Percentiles rank a stretch among this genome's conserved stretches.
Evolutionary conservation across 2,888 invertebrate genomes (phyloP).

Genomic region (Sipha maydis): DNA sequence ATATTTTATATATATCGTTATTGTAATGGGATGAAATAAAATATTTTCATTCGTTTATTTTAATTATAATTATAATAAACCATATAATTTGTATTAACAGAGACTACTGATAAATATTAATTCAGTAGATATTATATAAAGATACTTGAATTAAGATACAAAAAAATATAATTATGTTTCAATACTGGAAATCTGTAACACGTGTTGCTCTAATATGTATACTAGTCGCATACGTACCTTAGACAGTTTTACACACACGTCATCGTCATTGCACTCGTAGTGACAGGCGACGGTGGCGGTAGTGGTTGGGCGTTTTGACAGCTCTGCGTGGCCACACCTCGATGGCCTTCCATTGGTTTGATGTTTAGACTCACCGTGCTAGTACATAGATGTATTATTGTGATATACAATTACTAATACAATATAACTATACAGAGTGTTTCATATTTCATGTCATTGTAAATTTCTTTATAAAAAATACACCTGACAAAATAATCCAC

Average conservation of each 20-base stretch:
- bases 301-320: constrained; percentile 54
- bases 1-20: too few species aligned
- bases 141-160: too few species aligned
- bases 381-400: neutral
- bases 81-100: too few species aligned
- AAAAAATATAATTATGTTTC: too few species aligned
- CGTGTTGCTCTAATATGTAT: neutral
- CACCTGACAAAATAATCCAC: neutral
- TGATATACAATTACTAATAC: neutral
- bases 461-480: neutral
- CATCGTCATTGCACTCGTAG: neutral
- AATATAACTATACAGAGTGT: neutral
- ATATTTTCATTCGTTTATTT: too few species aligned
- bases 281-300: constrained; percentile 6
- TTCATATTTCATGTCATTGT: neutral
- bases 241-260: neutral
- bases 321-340: constrained; percentile 56
- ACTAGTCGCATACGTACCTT: too few species aligned
- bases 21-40: too few species aligned
- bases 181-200: constrained; percentile 9
- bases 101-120: too few species aligned
- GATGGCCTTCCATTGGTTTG: constrained; percentile 57
- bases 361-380: neutral
- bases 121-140: too few species aligned
- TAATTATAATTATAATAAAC: too few species aligned